Base-by-base conservation (phyloP, 2,888 invertebrate species). In the Piscicola geometra region DNA sequence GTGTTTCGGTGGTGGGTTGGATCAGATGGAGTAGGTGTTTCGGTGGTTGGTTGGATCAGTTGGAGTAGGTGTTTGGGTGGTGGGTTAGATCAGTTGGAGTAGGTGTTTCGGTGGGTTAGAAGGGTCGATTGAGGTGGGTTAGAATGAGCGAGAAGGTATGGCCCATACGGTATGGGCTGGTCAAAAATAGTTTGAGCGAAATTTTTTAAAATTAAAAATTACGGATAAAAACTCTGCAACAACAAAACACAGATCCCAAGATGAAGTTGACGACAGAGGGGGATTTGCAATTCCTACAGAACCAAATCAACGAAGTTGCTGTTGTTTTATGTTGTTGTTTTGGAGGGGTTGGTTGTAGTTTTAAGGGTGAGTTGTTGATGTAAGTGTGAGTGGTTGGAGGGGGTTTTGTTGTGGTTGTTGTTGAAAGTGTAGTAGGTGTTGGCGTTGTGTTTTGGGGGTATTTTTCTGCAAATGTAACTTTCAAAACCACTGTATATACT, bases 221-320 rank as follows among this genome's bases (percentile, higher is more conserved):
- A n/a, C n/a, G n/a, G n/a, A n/a, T n/a, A n/a, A n/a, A n/a, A n/a
- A n/a, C n/a, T n/a, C n/a, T n/a, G 25, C 9, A 64, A 21, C 30
- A 9, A n/a, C 0, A 33, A 15, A n/a, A 36, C 9, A 9, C 50
- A 76, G 76, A 71, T 74, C 52, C 73, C 50, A 71, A 33, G n/a
- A 52, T 79, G 21, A 73, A 78, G 70, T 56, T 80, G 30, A 79
- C 74, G 70, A 78, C 74, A 35, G 77, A 78, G 64, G 80, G 80
- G 1, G 80, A 80, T 66, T 47, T 80, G 41, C 75, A 79, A 3
- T 78, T 78, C 74, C 78, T 80, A 69, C 76, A 69, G 77, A 80
- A 76, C 74, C 77, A 77, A 41, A 74, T 76, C 28, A 71, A 76
- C 47, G 76, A 71, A n/a, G 56, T 56, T 5, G n/a, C 3, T 56